Conservation (phyloP, 1,140 invertebrate genomes). For the Zaprionus africanus region DNA sequence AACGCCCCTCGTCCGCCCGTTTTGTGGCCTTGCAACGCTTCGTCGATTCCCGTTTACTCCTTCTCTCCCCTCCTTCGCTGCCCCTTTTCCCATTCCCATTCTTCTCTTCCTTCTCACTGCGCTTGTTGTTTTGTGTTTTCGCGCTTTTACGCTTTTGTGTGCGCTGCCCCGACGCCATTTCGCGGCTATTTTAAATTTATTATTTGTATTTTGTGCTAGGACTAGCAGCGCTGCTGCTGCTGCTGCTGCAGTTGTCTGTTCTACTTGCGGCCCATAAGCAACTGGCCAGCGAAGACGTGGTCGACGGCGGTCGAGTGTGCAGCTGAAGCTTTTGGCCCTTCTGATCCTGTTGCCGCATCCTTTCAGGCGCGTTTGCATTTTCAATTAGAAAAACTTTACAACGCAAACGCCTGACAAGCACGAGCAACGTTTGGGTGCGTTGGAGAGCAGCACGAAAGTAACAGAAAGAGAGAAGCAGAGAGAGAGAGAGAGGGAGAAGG, state of each 20-base stretch:
- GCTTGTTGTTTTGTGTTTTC: constrained; percentile 72
- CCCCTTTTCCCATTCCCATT: constrained; percentile 20
- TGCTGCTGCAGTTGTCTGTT: constrained; percentile 13
- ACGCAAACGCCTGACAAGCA: constrained; percentile 76
- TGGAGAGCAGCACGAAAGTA: not conserved
- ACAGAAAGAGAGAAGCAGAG: too few species aligned
- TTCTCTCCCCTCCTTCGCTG: not conserved
- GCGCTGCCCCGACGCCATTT: constrained; percentile 59
- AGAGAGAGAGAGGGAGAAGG: not conserved
- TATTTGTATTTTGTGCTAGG: constrained; percentile 69
- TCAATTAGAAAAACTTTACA: constrained; percentile 82
- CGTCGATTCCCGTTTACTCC: not conserved
- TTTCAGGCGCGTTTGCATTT: constrained; percentile 68
- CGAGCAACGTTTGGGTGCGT: constrained; percentile 25
- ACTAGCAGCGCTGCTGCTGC: constrained; percentile 46
- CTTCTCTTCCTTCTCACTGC: not conserved
- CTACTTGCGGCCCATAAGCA: constrained; percentile 16
- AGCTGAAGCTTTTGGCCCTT: constrained; percentile 39
- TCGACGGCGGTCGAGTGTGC: constrained; percentile 14
- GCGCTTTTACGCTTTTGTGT: constrained; percentile 73
- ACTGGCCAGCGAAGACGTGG: constrained; percentile 26
- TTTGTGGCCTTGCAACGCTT: constrained; percentile 25
- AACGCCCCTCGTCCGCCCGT: not conserved
- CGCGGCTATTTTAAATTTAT: constrained; percentile 80
- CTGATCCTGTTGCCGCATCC: constrained; percentile 20